Evolutionary conservation across 2,888 invertebrate genomes (phyloP), one percentile per base, ranked within the genome.

Genomic region (Stegophylla sp.): DNA sequence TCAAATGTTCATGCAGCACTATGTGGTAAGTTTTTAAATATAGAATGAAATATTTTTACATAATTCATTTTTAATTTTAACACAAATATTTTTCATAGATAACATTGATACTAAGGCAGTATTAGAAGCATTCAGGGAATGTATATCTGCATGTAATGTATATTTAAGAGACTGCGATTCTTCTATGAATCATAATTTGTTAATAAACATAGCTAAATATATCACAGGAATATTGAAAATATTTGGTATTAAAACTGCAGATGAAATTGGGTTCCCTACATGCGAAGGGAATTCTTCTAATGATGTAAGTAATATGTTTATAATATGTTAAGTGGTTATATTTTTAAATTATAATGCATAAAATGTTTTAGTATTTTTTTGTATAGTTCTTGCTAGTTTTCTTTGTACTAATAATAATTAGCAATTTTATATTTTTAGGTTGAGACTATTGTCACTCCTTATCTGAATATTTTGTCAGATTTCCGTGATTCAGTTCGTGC

Each of bases 101-200:
- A 98, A 97, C 86, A 90, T 99, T 81, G 97, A 99, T 88, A 99
- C 98, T 0, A 91, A 94, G 84, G 89, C 90, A n/a, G 92, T 93
- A 0, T 86, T 99, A 75, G 96, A 98, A 85, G 88, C 89, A 0
- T 87, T 99, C 2, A 90, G 96, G 82, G 95, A 96, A 85, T 87
- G 98, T 71, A 92, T 98, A n/a, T 89, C 91, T 2, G 88, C 91
- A n/a, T 90, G 91, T 83, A 98, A 99, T 88, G 89, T 94, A 84
- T 98, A 97, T 87, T 89, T 97, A 83, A 89, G 92, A 85, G 90
- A 91, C 84, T 87, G 88, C 84, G 87, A 89, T 84, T 88, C 87
- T 82, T 86, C 89, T 83, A 87, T 89, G 0, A 92, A 91, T 86
- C 87, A 91, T 75, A 88, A 93, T 61, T 87, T 98, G 77, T 88